phyloP scores from a whole-genome alignment of 2,888 invertebrate genomes.

The Hoplodrina ambigua region DNA sequence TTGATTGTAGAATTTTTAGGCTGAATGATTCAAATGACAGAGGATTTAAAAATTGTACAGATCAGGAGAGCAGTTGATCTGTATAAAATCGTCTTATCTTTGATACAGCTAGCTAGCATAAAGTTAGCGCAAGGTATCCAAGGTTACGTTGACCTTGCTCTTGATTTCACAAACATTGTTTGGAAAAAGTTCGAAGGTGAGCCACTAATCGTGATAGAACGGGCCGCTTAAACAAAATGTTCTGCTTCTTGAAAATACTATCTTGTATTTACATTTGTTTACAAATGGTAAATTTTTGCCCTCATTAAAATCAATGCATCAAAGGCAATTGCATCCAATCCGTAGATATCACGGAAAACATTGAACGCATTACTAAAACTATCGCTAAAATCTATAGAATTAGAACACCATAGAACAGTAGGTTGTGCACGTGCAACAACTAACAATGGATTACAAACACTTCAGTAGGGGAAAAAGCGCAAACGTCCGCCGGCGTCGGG shows the following conservation, averaged over 20 bases:
- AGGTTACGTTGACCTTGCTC: not conserved
- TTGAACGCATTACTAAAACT: not conserved
- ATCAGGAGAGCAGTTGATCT: too few species aligned
- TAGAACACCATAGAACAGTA: conserved; percentile 49
- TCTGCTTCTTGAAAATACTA: not conserved
- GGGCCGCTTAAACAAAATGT: not conserved
- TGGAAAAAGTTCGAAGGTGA: not conserved
- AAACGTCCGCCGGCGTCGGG: conserved; percentile 67
- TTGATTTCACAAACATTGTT: not conserved
- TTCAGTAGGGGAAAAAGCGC: conserved; percentile 68
- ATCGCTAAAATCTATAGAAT: conserved; percentile 48
- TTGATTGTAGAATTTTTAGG: too few species aligned
- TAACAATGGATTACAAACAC: conserved; percentile 65
- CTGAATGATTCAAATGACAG: too few species aligned
- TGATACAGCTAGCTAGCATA: conserved; percentile 1
- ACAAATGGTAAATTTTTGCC: not conserved
- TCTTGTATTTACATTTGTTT: not conserved
- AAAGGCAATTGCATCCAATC: not conserved
- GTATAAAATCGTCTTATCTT: conserved; percentile 6
- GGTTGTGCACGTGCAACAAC: conserved; percentile 60
- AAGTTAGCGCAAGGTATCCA: not conserved
- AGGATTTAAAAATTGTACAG: too few species aligned
- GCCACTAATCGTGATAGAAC: not conserved
- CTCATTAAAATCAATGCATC: not conserved
- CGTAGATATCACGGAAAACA: not conserved